A percentile compares a stretch with the other conserved stretches of the same genome.
Conservation (phyloP, 2,113 vertebrate genomes). For the Struthidea cinerea region DNA sequence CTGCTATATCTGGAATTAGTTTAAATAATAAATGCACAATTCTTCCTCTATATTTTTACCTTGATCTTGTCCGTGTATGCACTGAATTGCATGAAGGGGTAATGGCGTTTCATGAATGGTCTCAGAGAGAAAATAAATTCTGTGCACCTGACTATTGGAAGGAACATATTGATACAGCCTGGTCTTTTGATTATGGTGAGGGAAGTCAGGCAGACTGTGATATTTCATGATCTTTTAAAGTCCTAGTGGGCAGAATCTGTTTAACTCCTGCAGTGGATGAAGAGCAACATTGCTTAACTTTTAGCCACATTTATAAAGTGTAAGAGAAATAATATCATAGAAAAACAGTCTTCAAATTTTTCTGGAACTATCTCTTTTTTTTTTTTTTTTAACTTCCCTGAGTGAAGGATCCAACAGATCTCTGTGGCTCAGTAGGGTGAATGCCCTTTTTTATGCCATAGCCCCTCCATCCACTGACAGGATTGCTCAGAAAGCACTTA, state of each 20-base stretch:
- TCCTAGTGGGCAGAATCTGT: background rate
- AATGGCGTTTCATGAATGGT: background rate
- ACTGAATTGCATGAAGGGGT: background rate
- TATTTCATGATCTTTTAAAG: background rate
- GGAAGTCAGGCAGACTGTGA: background rate
- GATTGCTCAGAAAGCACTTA: background rate
- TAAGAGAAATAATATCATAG: background rate
- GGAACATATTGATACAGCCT: background rate
- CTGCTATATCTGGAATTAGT: background rate
- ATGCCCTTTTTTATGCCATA: background rate
- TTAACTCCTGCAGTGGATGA: background rate
- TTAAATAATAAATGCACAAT: background rate
- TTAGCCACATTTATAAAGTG: background rate
- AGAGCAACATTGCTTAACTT: background rate
- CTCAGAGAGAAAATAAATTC: background rate
- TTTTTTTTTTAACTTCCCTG: background rate
- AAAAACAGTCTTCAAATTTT: background rate
- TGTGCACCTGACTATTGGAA: background rate
- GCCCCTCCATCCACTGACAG: background rate
- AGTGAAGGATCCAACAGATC: background rate
- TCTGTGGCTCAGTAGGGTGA: rapidly evolving
- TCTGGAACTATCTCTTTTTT: rapidly evolving
- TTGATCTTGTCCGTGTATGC: background rate
- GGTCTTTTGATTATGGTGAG: background rate
- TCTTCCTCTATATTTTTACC: background rate